Conservation (phyloP, 2,797 vertebrate genomes). For the Perodicticus potto region DNA sequence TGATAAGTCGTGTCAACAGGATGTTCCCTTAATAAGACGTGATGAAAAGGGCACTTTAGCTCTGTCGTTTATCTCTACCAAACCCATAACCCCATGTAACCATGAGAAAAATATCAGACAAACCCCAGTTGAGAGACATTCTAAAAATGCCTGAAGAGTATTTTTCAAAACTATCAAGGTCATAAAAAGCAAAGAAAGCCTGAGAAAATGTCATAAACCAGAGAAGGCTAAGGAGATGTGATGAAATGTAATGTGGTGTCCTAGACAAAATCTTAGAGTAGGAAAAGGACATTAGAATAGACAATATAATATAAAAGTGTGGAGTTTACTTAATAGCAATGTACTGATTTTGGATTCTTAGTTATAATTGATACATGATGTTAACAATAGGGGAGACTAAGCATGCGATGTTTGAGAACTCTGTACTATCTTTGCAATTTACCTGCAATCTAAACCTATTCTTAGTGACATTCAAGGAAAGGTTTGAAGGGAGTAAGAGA, state of each 20-base stretch:
- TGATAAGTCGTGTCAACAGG: neutral
- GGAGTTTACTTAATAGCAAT: neutral
- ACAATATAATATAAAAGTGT: neutral
- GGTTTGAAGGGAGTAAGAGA: neutral
- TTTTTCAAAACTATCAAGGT: constrained; percentile 42
- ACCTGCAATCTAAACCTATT: neutral
- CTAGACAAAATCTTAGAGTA: neutral
- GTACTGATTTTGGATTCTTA: neutral
- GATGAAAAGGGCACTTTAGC: neutral
- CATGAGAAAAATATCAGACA: neutral
- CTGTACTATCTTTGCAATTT: neutral
- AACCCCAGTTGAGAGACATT: neutral
- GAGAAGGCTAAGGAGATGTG: neutral
- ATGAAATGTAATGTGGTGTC: neutral
- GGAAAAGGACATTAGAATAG: neutral
- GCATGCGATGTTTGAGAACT: neutral
- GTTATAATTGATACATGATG: neutral
- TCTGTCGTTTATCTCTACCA: neutral
- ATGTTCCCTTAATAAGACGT: neutral
- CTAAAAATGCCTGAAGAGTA: neutral
- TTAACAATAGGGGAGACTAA: neutral
- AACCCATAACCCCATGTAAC: neutral
- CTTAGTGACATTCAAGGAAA: constrained; percentile 28
- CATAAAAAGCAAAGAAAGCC: constrained; percentile 11
- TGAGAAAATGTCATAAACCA: constrained; percentile 1